phyloP scores from a whole-genome alignment of 2,888 invertebrate genomes.

The Ectropis crepuscularia region DNA sequence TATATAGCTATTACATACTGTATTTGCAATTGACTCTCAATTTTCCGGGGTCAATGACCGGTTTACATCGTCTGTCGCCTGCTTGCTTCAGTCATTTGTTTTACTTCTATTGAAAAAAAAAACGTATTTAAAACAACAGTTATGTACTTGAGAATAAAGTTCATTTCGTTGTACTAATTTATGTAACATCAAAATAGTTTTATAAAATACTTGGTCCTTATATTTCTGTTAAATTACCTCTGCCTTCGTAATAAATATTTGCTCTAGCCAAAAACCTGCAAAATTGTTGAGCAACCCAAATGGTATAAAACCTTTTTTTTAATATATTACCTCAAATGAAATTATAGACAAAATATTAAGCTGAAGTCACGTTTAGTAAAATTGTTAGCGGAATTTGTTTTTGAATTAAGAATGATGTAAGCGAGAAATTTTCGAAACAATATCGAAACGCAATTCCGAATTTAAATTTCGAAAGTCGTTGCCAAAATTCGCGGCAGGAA shows the following conservation, averaged over 20 bases:
- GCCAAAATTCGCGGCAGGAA: slow-evolving; percentile 67
- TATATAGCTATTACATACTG: slow-evolving; percentile 27
- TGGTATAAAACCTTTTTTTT: too few species aligned
- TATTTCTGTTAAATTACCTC: too few species aligned
- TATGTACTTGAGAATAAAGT: not conserved
- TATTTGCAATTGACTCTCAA: slow-evolving; percentile 62
- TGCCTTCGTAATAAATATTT: too few species aligned
- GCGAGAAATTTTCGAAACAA: not conserved
- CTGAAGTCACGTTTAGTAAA: not conserved
- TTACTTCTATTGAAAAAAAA: slow-evolving; percentile 29
- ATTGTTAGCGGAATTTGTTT: not conserved
- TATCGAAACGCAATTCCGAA: slow-evolving; percentile 34
- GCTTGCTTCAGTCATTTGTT: slow-evolving; percentile 34
- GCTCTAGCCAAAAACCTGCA: too few species aligned
- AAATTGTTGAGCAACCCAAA: too few species aligned
- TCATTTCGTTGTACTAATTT: not conserved
- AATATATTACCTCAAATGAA: too few species aligned
- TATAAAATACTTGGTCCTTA: too few species aligned
- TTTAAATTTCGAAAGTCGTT: slow-evolving; percentile 52
- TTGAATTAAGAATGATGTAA: slow-evolving; percentile 32
- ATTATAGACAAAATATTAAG: too few species aligned
- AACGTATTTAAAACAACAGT: not conserved
- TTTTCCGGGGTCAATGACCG: slow-evolving; percentile 76
- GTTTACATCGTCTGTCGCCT: slow-evolving; percentile 51
- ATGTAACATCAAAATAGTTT: too few species aligned